Conservation (phyloP, 2,113 vertebrate genomes). For the Formicarius rufipectus region DNA sequence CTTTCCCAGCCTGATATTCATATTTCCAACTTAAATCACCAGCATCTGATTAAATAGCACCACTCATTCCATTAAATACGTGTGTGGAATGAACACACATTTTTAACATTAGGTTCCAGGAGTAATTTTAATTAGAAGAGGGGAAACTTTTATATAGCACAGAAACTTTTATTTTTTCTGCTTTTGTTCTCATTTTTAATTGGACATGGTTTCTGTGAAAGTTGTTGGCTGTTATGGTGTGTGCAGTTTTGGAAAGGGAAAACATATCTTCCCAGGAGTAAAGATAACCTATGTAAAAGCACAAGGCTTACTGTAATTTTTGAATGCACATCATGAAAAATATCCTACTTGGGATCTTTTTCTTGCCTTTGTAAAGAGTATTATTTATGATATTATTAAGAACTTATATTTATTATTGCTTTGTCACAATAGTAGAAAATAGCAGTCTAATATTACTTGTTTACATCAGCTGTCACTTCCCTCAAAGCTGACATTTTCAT, state of each 20-base stretch:
- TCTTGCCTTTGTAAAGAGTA: not conserved
- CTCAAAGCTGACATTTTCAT: not conserved
- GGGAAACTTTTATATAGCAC: not conserved
- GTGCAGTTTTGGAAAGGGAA: not conserved
- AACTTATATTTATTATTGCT: not conserved
- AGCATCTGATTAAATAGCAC: conserved; percentile 28
- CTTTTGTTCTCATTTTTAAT: not conserved
- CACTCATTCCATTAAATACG: not conserved
- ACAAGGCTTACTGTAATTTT: not conserved
- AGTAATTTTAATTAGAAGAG: conserved; percentile 1
- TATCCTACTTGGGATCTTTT: not conserved
- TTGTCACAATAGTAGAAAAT: not conserved
- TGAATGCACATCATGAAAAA: not conserved
- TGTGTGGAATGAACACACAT: not conserved
- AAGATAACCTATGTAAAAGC: not conserved
- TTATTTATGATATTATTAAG: not conserved
- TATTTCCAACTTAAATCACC: conserved; percentile 26
- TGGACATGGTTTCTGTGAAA: not conserved
- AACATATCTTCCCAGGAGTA: not conserved
- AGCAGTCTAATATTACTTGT: not conserved
- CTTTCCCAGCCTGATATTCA: not conserved
- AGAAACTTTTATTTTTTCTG: not conserved
- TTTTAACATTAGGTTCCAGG: not conserved
- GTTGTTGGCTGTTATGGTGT: not conserved
- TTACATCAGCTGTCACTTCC: not conserved